Percentiles rank a stretch among this genome's conserved stretches.
Conservation (phyloP, 1,140 invertebrate genomes). For the Zelostemma sp. region DNA sequence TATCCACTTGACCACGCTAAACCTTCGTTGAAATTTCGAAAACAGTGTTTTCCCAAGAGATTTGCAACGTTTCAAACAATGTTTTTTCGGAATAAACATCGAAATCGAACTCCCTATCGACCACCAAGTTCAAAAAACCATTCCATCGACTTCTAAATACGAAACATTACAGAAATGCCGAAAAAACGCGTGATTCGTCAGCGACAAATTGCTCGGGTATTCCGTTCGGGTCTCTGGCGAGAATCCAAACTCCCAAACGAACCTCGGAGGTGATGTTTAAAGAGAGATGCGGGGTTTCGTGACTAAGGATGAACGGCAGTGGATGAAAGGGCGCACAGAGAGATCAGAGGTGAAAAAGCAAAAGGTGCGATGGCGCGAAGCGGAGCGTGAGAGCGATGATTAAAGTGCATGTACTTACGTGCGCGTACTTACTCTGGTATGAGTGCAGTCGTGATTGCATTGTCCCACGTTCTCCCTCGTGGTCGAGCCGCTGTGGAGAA, state of each 20-base stretch:
- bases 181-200: no score
- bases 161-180: no score
- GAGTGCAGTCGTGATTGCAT: conserved; percentile 28
- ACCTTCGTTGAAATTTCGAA: no score
- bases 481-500: conserved; percentile 40
- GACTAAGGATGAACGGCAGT: conserved; percentile 18
- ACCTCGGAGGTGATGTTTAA: conserved; percentile 18
- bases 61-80: no score
- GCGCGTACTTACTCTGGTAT: conserved; percentile 56
- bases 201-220: conserved; percentile 39
- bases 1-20: no score
- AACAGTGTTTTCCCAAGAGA: no score
- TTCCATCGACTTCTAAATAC: no score
- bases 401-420: conserved; percentile 66
- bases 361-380: conserved; percentile 59
- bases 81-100: no score
- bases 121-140: no score
- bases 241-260: conserved; percentile 37
- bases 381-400: conserved; percentile 61
- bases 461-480: conserved; percentile 53
- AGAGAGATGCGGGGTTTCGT: conserved; percentile 1
- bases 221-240: conserved; percentile 22
- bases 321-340: conserved; percentile 49
- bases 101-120: no score
- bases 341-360: conserved; percentile 59